Percentiles rank a stretch among this genome's conserved stretches.
phyloP scores from a whole-genome alignment of 2,113 vertebrate species.

The Clupea harengus region DNA sequence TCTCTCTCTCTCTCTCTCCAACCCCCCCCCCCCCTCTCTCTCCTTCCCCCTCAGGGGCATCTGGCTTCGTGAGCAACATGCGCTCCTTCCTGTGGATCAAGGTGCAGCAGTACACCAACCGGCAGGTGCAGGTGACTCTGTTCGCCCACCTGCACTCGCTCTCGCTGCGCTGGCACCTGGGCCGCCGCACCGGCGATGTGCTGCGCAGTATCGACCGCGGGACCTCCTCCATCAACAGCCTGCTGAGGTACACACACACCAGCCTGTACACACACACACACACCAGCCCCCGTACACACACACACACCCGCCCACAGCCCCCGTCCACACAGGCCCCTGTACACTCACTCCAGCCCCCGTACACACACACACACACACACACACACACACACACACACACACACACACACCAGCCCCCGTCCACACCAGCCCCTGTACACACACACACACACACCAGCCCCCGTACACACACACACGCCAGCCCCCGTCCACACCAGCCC shows the following conservation, averaged over 20 bases:
- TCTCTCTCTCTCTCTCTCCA: neutral
- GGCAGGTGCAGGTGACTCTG: slow-evolving; percentile 83
- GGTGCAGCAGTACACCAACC: slow-evolving; percentile 93
- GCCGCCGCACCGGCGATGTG: slow-evolving; percentile 89
- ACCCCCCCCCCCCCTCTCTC: neutral
- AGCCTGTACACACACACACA: neutral
- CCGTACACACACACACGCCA: no score
- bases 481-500: no score
- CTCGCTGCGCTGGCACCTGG: slow-evolving; percentile 91
- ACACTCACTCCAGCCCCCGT: neutral
- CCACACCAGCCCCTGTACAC: neutral
- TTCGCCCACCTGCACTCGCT: slow-evolving; percentile 86
- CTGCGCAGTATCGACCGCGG: slow-evolving; percentile 89
- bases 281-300: neutral
- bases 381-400: neutral
- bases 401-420: no score
- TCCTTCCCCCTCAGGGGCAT: slow-evolving; percentile 59
- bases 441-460: no score
- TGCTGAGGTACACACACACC: slow-evolving; percentile 78
- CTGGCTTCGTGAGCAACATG: slow-evolving; percentile 89
- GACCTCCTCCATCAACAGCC: slow-evolving; percentile 86
- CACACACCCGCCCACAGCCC: no score
- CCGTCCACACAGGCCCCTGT: no score
- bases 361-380: no score
- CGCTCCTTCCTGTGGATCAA: slow-evolving; percentile 92